Evolutionary conservation across 1,140 invertebrate genomes (phyloP), one percentile per base, ranked within the genome.

Genomic region (Mercenaria mercenaria): DNA sequence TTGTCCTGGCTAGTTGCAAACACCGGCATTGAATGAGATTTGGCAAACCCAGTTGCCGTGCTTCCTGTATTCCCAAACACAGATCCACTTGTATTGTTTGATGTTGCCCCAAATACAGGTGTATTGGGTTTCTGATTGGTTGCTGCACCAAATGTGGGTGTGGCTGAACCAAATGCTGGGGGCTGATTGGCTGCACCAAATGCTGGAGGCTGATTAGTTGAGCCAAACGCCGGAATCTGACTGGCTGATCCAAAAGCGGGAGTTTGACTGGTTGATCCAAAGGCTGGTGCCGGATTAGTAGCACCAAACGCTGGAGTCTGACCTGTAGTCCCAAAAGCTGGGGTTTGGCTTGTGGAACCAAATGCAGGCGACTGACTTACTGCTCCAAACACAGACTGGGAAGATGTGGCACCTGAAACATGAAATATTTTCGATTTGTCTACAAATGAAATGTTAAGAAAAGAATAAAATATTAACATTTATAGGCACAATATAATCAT

Each of bases 121-220:
- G 72, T 87, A 26, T 52, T 79, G 2, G 85, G 32, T 26, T 87
- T 77, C 74, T 77, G 85, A 50, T 67, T 79, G 39, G 50, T 47
- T 39, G 85, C 6, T n/a, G 69, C 69, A 64, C 85, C 85, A 87
- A 87, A 87, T 41, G 85, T 34, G 26, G 85, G 85, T 15, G 47
- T 69, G 41, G 85, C 52, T 79, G 85, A 77, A 10, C 85, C 84
- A 77, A 87, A 87, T 23, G 84, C 84, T 52, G 84, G 84, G 20
- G 52, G 39, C 43, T 32, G 84, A 87, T 87, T 87, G 69, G 69
- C 23, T 79, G 56, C 32, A 32, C 84, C 85, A 87, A 87, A 87
- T 26, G 85, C 85, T 56, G 85, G 85, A 37, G 85, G 43, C 41
- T 85, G 82, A 74, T 43, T 72, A 1, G 85, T 79, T 64, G 85